Base-by-base conservation (phyloP, 2,888 invertebrate genomes). In the Parelbella ahira region DNA sequence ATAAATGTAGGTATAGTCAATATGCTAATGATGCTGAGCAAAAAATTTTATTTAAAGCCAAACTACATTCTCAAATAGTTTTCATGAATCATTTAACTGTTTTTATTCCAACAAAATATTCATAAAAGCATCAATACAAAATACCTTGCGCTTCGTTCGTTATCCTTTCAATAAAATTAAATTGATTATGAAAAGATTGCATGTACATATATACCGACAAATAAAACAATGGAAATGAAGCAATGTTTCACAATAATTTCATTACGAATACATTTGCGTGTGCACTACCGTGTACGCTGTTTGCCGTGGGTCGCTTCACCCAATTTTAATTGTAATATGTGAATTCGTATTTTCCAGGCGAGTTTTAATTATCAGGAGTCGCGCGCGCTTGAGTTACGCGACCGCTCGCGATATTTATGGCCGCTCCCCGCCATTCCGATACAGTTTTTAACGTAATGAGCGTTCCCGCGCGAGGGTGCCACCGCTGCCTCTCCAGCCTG, bases 291-390 rank as follows among this genome's bases (percentile, higher is more conserved):
- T 56, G 15, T 15, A 15, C 4, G 4, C 15, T 59, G 68, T 76
- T 78, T 70, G 71, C 68, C 77, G 58, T 73, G 71, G 72, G 68
- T 67, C 74, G 75, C 70, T 73, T 65, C 68, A 74, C 71, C 65
- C 63, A 68, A 69, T 81, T 81, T 82, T 83, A 88, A 88, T 88
- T 84, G 86, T 83, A 81, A 83, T 82, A 86, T 86, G 87, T 83
- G 86, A 80, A 84, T 82, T 83, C 70, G 70, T 68, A 71, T 78
- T 80, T 83, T 76, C 73, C 79, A 68, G 78, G 72, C 77, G 88
- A 88, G 87, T 88, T 88, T 88, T 88, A 88, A 88, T 88, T 88
- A 88, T 83, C 81, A 73, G 73, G 70, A 80, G 82, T 84, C 83
- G 81, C 77, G 82, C 69, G 68, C 68, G 75, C 68, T 63, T 87